A percentile compares a stretch with the other conserved stretches of the same genome.
Evolutionary conservation across 1,140 invertebrate species (phyloP).

Genomic region (Aphelenchoides avenae): DNA sequence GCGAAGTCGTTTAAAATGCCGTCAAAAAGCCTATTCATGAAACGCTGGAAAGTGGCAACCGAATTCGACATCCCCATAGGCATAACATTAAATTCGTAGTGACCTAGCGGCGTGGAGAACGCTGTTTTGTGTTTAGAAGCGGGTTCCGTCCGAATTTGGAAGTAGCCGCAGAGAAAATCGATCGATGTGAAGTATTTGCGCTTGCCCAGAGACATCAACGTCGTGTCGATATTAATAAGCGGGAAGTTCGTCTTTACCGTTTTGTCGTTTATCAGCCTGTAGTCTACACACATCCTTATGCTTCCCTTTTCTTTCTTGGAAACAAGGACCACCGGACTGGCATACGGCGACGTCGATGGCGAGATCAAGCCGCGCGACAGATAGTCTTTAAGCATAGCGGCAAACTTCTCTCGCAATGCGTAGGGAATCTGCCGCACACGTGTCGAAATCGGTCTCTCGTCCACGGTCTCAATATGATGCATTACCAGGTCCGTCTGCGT

Average conservation of each 20-base stretch:
- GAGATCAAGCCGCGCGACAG: slow-evolving; percentile 23
- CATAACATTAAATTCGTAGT: slow-evolving; percentile 60
- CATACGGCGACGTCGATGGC: slow-evolving; percentile 62
- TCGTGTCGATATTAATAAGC: slow-evolving; percentile 63
- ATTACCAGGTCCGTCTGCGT: slow-evolving; percentile 38
- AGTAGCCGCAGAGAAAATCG: slow-evolving; percentile 50
- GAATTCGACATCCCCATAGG: slow-evolving; percentile 62
- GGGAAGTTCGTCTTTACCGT: slow-evolving; percentile 63
- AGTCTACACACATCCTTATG: slow-evolving; percentile 62
- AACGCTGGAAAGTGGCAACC: slow-evolving; percentile 62
- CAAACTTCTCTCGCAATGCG: slow-evolving; percentile 18
- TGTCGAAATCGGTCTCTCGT: slow-evolving; percentile 33
- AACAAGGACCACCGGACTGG: slow-evolving; percentile 62
- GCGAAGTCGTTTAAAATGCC: slow-evolving; percentile 29
- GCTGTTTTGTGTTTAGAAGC: slow-evolving; percentile 30
- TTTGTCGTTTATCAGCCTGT: slow-evolving; percentile 60
- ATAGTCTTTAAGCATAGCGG: slow-evolving; percentile 21
- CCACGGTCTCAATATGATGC: slow-evolving; percentile 52
- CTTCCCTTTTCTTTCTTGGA: slow-evolving; percentile 63
- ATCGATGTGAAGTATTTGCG: slow-evolving; percentile 56
- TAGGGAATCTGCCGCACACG: slow-evolving; percentile 20
- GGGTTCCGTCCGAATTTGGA: slow-evolving; percentile 30
- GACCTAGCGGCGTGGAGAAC: slow-evolving; percentile 47
- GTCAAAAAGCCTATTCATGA: slow-evolving; percentile 61
- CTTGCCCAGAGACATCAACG: slow-evolving; percentile 54